Evolutionary conservation across 2,888 invertebrate species (phyloP).

Genomic region (Colletes collaris): DNA sequence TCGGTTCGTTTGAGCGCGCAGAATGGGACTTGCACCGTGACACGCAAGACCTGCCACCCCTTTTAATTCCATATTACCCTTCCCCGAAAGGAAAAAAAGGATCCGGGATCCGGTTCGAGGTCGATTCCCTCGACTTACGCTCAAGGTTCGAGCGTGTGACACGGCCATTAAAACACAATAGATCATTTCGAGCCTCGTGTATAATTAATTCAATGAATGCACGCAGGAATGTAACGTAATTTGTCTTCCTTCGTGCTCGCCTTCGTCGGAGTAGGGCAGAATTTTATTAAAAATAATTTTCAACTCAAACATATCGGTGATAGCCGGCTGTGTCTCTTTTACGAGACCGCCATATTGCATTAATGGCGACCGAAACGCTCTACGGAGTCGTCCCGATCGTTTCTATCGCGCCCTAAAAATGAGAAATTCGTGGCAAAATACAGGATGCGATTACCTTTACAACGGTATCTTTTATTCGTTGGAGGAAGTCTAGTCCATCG

Average conservation of each 20-base stretch:
- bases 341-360: no score
- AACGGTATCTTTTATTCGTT: no score
- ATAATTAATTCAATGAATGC: slow-evolving; percentile 44
- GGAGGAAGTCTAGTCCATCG: no score
- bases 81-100: slow-evolving; percentile 40
- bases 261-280: no score
- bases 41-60: slow-evolving; percentile 54
- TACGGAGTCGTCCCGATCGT: no score
- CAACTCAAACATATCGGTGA: no score
- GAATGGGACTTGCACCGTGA: slow-evolving; percentile 54
- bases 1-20: slow-evolving; percentile 38
- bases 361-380: no score
- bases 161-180: slow-evolving; percentile 63
- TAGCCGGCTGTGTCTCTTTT: no score
- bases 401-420: no score
- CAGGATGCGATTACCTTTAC: no score
- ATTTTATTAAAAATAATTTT: no score
- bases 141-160: slow-evolving; percentile 68
- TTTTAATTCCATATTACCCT: slow-evolving; percentile 67
- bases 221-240: slow-evolving; percentile 17
- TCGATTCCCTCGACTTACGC: slow-evolving; percentile 65
- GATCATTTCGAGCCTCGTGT: slow-evolving; percentile 54
- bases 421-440: no score
- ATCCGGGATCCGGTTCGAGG: slow-evolving; percentile 64
- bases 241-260: slow-evolving; percentile 13